Evolutionary conservation across 2,113 vertebrate species (phyloP), one percentile per base, ranked within the genome.

Genomic region (Gavialis gangeticus): DNA sequence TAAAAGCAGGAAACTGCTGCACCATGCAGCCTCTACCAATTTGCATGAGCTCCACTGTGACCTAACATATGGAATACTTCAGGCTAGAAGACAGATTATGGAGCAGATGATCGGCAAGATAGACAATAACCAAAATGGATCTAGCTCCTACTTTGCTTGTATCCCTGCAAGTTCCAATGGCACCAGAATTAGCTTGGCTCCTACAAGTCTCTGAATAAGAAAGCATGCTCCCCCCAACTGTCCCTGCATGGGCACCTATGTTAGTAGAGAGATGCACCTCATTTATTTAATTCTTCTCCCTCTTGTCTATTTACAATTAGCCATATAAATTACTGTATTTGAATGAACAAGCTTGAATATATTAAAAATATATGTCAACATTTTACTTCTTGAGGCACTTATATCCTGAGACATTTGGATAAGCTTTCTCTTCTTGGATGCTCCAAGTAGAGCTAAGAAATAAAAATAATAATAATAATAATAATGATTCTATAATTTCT

Each of bases 341-440:
- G 16, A 66, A 66, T 30, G 64, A 66, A 66, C 8, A 15, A 66
- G 28, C 16, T 30, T n/a, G 64, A 66, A n/a, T 15, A n/a, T 66
- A 17, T 18, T 66, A n/a, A 10, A 66, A n/a, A n/a, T 64, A 28
- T 28, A 28, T 28, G 63, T 64, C 46, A 46, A 46, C 46, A 16
- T 64, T 64, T 64, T 14, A 25, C 63, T 64, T 8, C 16, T 66
- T 63, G 62, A 25, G 28, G 64, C 16, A 15, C 14, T 66, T 66
- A 30, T 6, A 54, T 84, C 64, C 83, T 22, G 79, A 93, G 95
- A 92, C 73, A 78, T 82, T 71, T 59, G 75, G 91, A 89, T 83
- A 95, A 84, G 46, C 25, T 85, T 80, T 85, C 63, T 57, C 63
- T 95, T 66, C 64, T 92, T 94, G 88, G 94, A 87, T 93, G 79